These are phyloP conservation scores for Protophormia terraenovae DNA, from an alignment of 2,888 invertebrate species.

Conservation along the genomic window DNA sequence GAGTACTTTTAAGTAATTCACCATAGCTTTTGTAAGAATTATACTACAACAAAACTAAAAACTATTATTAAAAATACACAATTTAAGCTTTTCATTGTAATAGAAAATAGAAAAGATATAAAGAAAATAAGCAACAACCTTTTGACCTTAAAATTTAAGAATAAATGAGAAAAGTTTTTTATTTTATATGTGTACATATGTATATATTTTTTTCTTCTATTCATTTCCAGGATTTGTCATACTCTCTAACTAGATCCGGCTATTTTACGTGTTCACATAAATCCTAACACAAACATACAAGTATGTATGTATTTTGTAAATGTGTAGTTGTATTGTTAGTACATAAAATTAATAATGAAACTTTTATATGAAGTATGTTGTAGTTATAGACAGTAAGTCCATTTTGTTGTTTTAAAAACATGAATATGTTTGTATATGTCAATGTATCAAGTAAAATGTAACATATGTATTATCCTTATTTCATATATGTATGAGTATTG, in stretches of 20 bases:
- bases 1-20: background rate
- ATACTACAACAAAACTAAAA: background rate
- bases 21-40: background rate
- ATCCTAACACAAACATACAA: background rate
- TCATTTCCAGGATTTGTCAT: background rate
- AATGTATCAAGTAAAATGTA: background rate
- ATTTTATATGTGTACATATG: background rate
- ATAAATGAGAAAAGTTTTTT: slow-evolving; percentile 12
- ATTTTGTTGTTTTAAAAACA: background rate
- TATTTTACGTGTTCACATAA: slow-evolving; percentile 1
- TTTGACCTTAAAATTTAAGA: slow-evolving; percentile 21
- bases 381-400: background rate
- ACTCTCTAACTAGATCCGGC: background rate
- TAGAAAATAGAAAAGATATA: background rate
- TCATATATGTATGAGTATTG: background rate
- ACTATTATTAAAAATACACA: background rate
- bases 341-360: slow-evolving; percentile 42
- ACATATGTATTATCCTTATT: background rate
- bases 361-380: background rate
- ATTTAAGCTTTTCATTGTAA: slow-evolving; percentile 1
- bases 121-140: background rate
- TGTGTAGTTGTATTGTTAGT: background rate
- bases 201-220: background rate
- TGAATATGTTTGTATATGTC: background rate
- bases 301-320: background rate